Conservation (phyloP, 2,888 invertebrate genomes). For the Eudemis profundana region DNA sequence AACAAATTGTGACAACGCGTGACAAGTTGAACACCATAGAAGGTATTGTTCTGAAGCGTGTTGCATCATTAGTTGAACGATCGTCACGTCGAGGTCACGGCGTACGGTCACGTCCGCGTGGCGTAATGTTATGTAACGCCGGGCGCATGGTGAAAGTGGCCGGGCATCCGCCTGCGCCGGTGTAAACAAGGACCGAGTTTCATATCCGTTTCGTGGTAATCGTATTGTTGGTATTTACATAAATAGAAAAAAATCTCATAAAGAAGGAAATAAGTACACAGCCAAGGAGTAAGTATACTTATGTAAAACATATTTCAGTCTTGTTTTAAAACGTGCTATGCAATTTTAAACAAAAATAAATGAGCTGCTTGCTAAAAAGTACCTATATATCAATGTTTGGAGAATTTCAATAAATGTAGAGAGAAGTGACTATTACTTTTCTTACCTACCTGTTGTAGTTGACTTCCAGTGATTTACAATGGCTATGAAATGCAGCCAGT, state of each 20-base stretch:
- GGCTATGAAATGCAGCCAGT: too few relatives aligned
- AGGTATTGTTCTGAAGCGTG: background rate
- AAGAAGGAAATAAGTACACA: background rate
- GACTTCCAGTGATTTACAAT: too few relatives aligned
- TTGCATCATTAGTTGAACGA: conserved; percentile 20
- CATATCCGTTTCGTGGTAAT: conserved; percentile 37
- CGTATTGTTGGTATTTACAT: conserved; percentile 12
- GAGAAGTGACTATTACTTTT: too few relatives aligned
- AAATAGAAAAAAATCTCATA: background rate
- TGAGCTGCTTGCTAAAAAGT: too few relatives aligned
- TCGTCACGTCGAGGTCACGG: conserved; percentile 39
- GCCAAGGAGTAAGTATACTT: too few relatives aligned
- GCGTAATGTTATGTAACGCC: conserved; percentile 44
- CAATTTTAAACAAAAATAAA: too few relatives aligned
- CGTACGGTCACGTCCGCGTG: conserved; percentile 38
- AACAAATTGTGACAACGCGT: background rate
- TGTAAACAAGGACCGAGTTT: conserved; percentile 43
- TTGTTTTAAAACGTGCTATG: too few relatives aligned
- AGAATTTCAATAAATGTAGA: too few relatives aligned
- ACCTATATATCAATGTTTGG: too few relatives aligned
- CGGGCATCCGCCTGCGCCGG: conserved; percentile 41
- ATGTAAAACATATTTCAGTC: too few relatives aligned
- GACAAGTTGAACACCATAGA: background rate
- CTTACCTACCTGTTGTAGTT: too few relatives aligned
- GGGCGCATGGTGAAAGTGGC: conserved; percentile 53